Percentiles rank a stretch among this genome's conserved stretches.
Evolutionary conservation across 1,140 invertebrate species (phyloP).

Genomic region (Antheraea pernyi): DNA sequence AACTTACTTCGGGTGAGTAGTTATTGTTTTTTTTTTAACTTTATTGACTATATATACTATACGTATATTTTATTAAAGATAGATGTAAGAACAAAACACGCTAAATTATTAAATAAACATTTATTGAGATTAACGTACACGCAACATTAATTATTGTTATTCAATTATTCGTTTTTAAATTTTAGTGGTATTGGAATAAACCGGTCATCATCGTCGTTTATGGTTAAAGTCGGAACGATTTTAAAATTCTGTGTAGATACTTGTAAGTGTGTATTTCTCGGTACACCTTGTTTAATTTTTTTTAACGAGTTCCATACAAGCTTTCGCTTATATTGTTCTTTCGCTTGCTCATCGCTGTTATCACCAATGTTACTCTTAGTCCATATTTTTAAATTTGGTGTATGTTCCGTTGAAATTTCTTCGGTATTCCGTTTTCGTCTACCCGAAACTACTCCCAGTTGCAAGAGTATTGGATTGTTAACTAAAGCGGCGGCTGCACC

Average conservation of each 20-base stretch:
- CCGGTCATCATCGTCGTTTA: slow-evolving; percentile 21
- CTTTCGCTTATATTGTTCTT: slow-evolving; percentile 7
- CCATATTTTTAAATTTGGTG: neutral
- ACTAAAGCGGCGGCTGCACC: slow-evolving; percentile 88
- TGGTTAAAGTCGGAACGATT: neutral
- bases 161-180: slow-evolving; percentile 26
- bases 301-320: slow-evolving; percentile 10
- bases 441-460: slow-evolving; percentile 85
- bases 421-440: slow-evolving; percentile 59
- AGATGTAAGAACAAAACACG: no score
- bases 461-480: slow-evolving; percentile 87
- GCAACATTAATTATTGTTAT: slow-evolving; percentile 9
- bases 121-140: neutral
- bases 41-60: no score
- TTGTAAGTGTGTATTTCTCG: neutral
- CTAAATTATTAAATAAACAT: no score
- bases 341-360: slow-evolving; percentile 1
- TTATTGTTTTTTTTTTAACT: neutral
- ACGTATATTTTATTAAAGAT: no score
- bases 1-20: neutral
- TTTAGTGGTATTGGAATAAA: slow-evolving; percentile 50
- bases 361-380: neutral
- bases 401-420: slow-evolving; percentile 37
- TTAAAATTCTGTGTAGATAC: neutral
- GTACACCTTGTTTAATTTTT: slow-evolving; percentile 8